Base-by-base conservation (phyloP, 2,888 invertebrate genomes). In the Agrotis puta region DNA sequence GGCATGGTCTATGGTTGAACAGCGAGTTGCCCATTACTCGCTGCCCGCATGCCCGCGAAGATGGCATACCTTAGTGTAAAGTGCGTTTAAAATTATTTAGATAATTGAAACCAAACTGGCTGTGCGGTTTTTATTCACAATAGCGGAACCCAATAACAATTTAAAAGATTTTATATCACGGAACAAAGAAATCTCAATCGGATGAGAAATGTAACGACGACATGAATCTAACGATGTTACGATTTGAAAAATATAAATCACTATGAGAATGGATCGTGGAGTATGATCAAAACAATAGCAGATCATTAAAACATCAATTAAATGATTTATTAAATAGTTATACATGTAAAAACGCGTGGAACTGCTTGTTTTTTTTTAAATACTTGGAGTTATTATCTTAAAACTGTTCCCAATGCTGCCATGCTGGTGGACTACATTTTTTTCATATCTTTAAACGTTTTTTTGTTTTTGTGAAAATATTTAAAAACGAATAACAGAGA, bases 301-400 rank as follows among this genome's bases (percentile, higher is more conserved):
- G 53, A 64, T 65, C 71, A 71, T 81, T 79, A 81, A 75, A 82
- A 73, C 13, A 81, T 78, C 39, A 74, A 78, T 70, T 66, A 79
- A 72, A 4, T 61, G 53, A 47, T 68, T 65, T 66, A 54, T 39
- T 24, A 13, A 66, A 20, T 51, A 43, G 39, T 5, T 57, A 47
- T 33, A 11, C 16, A 4, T 22, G 16, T 7, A 27, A 9, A 27
- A 22, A 39, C n/a, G 0, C 0, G 2, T 20, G 33, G 45, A 27
- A 43, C 63, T 3, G 43, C n/a, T 68, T 9, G 48, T 9, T n/a
- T 53, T 45, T 16, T 53, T 48, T 27, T 27, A 47, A 45, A 20
- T 63, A 22, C 20, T 6, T 22, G 1, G 9, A 9, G 7, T 33
- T 33, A 7, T 33, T 33, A 33, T 33, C 33, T 33, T 33, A 33